Conservation (phyloP, 2,888 invertebrate species). For the Drosophila trichaetosa region DNA sequence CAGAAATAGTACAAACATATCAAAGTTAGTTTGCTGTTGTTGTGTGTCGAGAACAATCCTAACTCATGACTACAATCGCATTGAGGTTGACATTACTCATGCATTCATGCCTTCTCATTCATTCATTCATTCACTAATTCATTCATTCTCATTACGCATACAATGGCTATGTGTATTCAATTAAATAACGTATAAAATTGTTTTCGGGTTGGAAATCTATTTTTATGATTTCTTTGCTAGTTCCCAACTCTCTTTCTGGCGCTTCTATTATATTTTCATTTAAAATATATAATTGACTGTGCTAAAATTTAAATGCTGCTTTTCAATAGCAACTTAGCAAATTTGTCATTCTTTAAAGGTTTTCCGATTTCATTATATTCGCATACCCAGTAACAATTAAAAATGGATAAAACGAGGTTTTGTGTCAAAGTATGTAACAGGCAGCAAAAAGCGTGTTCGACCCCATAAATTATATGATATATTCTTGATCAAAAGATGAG, state of each 20-base stretch:
- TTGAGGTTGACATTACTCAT: conserved; percentile 34
- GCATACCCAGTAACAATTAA: neutral
- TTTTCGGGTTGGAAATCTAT: conserved; percentile 9
- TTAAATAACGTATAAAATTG: neutral
- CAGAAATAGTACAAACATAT: neutral
- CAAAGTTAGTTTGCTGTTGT: neutral
- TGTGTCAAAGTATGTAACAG: neutral
- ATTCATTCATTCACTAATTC: neutral
- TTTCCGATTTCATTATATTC: neutral
- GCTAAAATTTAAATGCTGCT: neutral
- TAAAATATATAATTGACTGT: neutral
- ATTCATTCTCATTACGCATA: conserved; percentile 35
- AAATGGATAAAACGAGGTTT: neutral
- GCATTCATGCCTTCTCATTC: conserved; percentile 17
- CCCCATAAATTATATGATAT: neutral
- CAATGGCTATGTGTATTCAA: conserved; percentile 15
- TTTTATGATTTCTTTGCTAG: conserved; percentile 1
- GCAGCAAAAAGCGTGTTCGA: neutral
- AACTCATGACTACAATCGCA: conserved; percentile 18
- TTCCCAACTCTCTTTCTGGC: conserved; percentile 4
- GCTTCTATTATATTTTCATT: neutral
- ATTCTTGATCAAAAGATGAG: neutral
- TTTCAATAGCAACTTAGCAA: neutral
- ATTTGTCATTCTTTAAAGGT: neutral
- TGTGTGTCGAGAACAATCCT: conserved; percentile 20